Conservation (phyloP, 2,888 invertebrate genomes). For the Neoscelio sp. region DNA sequence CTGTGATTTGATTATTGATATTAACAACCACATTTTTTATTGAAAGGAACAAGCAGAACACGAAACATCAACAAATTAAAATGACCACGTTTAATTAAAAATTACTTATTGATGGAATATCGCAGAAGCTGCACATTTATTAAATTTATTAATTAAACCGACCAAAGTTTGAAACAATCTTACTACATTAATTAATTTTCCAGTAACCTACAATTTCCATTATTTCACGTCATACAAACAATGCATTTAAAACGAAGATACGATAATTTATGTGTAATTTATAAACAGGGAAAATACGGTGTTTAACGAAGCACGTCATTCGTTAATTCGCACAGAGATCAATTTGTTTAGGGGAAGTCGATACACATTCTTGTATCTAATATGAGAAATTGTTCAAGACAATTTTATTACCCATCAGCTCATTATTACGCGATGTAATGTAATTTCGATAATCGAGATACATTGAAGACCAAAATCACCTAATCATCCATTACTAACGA, state of each 20-base stretch:
- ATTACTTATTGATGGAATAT: not conserved
- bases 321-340: too few species aligned
- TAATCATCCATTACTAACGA: too few species aligned
- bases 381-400: constrained; percentile 42
- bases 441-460: constrained; percentile 9
- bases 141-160: not conserved
- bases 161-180: constrained; percentile 1
- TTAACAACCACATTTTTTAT: too few species aligned
- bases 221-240: not conserved
- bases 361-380: not conserved
- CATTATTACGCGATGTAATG: constrained; percentile 17
- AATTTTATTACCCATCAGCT: constrained; percentile 24
- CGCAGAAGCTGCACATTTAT: not conserved
- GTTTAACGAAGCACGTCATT: constrained; percentile 30
- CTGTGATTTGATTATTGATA: too few species aligned
- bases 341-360: constrained; percentile 1
- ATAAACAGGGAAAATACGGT: constrained; percentile 4
- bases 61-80: not conserved
- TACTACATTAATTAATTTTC: not conserved
- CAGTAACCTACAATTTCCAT: too few species aligned
- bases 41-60: not conserved
- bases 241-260: not conserved
- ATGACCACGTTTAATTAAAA: not conserved
- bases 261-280: not conserved
- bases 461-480: not conserved